These are phyloP conservation scores for Drosophila heteroneura DNA, from an alignment of 2,888 invertebrate species.

Conservation along the genomic window DNA sequence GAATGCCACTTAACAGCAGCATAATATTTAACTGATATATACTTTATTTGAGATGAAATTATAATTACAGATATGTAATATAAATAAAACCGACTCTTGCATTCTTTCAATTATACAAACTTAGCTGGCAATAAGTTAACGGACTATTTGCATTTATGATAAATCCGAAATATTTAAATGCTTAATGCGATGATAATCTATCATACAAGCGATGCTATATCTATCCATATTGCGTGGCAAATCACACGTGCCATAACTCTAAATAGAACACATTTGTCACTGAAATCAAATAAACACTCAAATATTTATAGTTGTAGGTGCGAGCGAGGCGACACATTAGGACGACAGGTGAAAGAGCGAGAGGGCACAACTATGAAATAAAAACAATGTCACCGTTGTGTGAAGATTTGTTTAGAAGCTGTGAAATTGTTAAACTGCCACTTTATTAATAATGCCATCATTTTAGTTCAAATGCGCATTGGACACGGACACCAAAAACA, in stretches of 20 bases:
- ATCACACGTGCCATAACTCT: constrained; percentile 77
- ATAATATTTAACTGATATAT: not conserved
- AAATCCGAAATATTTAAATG: not conserved
- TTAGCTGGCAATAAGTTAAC: not conserved
- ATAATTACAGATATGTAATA: not conserved
- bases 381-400: constrained; percentile 35
- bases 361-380: not conserved
- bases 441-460: constrained; percentile 81
- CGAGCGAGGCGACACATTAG: constrained; percentile 1
- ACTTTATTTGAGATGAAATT: not conserved
- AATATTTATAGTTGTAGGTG: constrained; percentile 48
- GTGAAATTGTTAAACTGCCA: constrained; percentile 83
- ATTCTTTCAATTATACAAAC: not conserved
- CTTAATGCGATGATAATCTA: constrained; percentile 47
- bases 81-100: not conserved
- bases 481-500: constrained; percentile 14
- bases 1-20: not conserved
- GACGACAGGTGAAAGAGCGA: not conserved
- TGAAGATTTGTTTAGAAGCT: constrained; percentile 77
- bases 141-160: too few relatives aligned
- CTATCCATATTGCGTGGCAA: constrained; percentile 35
- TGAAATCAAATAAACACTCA: constrained; percentile 61
- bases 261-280: constrained; percentile 79
- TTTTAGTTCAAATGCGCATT: constrained; percentile 40
- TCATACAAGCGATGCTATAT: constrained; percentile 48